Percentiles rank a stretch among this genome's conserved stretches.
Conservation (phyloP, 2,888 invertebrate genomes). For the Autographa pulchrina region DNA sequence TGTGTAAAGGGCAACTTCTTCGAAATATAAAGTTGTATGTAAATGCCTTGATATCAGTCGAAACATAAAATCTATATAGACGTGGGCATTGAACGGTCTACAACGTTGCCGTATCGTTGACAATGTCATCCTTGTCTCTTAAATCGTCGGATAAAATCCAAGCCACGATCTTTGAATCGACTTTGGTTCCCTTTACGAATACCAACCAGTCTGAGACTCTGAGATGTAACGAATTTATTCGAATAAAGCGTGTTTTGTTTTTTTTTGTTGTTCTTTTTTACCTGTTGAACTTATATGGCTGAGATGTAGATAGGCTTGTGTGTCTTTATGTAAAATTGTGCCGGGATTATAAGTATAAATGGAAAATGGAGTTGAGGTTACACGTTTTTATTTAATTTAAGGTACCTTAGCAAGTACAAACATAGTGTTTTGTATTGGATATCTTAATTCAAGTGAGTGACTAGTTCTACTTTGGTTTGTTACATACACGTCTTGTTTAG, state of each 20-base stretch:
- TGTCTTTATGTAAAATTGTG: conserved; percentile 30
- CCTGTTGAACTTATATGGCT: conserved; percentile 37
- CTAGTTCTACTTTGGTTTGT: not conserved
- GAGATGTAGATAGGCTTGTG: conserved; percentile 47
- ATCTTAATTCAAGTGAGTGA: too few relatives aligned
- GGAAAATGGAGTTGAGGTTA: not conserved
- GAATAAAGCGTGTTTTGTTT: conserved; percentile 32
- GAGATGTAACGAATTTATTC: conserved; percentile 49
- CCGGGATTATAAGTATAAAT: conserved; percentile 10
- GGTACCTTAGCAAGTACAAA: not conserved
- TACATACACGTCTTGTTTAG: not conserved
- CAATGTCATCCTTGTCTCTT: conserved; percentile 75
- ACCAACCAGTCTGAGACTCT: conserved; percentile 57
- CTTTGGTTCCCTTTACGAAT: conserved; percentile 61
- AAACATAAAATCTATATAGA: conserved; percentile 65
- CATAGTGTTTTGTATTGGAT: not conserved
- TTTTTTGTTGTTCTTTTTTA: conserved; percentile 48
- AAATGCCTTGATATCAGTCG: conserved; percentile 69
- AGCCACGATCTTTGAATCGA: conserved; percentile 55
- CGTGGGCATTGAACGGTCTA: conserved; percentile 46
- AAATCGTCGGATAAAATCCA: conserved; percentile 76
- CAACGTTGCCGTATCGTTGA: conserved; percentile 61
- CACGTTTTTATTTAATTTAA: not conserved
- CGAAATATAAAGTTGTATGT: conserved; percentile 61
- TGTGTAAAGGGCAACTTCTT: conserved; percentile 55